These are phyloP conservation scores for Amazona finschi DNA, from an alignment of 2,797 vertebrate genomes.

Conservation along the genomic window DNA sequence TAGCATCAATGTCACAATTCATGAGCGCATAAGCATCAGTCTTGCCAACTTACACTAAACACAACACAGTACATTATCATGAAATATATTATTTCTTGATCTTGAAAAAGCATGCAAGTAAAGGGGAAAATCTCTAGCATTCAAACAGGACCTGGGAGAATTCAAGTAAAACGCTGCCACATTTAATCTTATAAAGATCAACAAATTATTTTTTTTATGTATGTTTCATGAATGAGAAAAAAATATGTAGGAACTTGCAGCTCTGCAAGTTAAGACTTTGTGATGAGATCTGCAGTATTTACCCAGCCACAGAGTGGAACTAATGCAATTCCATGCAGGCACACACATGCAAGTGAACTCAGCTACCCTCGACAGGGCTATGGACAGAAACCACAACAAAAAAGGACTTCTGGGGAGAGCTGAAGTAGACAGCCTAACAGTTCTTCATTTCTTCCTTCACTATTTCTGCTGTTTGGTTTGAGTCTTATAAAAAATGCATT, in stretches of 20 bases:
- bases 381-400: background rate
- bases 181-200: background rate
- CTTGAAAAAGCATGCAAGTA: background rate
- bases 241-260: background rate
- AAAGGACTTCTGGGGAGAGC: background rate
- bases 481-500: background rate
- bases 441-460: background rate
- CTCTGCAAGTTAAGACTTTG: background rate
- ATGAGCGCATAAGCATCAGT: background rate
- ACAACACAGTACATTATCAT: background rate
- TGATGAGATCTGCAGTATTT: background rate
- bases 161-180: background rate
- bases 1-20: background rate
- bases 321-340: slow-evolving; percentile 3
- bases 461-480: background rate
- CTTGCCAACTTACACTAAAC: background rate
- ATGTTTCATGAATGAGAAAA: background rate
- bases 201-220: background rate
- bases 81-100: background rate
- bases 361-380: background rate
- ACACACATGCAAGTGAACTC: background rate
- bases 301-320: background rate
- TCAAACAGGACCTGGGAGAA: fast-evolving
- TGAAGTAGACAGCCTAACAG: background rate
- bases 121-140: background rate